A percentile compares a stretch with the other conserved stretches of the same genome.
These are phyloP conservation scores for Megastigmus dorsalis DNA, from an alignment of 2,888 invertebrate species.

Conservation along the genomic window DNA sequence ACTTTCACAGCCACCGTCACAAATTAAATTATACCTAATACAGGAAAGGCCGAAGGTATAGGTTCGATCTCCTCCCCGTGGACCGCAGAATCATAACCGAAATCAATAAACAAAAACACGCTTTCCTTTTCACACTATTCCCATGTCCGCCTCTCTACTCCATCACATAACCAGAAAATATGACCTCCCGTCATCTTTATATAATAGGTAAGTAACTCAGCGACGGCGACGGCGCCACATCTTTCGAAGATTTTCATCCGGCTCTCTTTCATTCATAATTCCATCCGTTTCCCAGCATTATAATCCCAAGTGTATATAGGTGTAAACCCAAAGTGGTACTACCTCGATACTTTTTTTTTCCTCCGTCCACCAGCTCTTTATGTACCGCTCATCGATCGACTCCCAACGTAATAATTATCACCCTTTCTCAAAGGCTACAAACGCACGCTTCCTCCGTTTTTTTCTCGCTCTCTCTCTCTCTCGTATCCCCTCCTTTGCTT, in stretches of 20 bases:
- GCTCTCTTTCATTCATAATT: slow-evolving; percentile 1
- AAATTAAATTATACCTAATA: too few relatives aligned
- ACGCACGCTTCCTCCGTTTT: neutral
- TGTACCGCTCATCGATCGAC: neutral
- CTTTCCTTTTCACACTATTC: too few relatives aligned
- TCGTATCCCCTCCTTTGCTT: neutral
- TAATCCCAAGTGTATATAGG: neutral
- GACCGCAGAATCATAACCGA: too few relatives aligned
- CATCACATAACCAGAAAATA: neutral
- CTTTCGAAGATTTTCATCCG: neutral
- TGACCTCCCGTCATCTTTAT: slow-evolving; percentile 10
- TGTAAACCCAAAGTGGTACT: neutral
- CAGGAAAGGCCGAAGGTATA: too few relatives aligned
- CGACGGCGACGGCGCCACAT: neutral
- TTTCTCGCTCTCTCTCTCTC: neutral
- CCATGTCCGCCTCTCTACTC: neutral
- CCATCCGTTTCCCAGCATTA: slow-evolving; percentile 26
- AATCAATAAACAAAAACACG: too few relatives aligned
- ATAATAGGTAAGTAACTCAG: too few relatives aligned
- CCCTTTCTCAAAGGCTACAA: slow-evolving; percentile 5
- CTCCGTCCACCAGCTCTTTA: neutral
- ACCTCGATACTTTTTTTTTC: neutral
- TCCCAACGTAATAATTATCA: slow-evolving; percentile 38
- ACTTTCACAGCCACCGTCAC: too few relatives aligned
- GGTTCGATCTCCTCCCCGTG: too few relatives aligned